Base-by-base conservation (phyloP, 2,888 invertebrate species). In the Lasioglossum vierecki region DNA sequence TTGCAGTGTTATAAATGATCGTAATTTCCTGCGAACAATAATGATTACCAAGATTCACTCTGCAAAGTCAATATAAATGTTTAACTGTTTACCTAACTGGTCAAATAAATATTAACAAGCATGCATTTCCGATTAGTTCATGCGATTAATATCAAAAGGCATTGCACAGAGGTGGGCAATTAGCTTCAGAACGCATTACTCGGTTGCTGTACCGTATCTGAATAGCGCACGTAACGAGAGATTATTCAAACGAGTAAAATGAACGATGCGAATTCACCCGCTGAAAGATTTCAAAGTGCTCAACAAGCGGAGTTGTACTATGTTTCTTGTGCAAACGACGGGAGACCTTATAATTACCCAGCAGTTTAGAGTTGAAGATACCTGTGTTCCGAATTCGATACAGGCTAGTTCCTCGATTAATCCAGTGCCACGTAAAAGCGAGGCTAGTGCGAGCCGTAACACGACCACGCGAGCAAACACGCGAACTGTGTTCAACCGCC, bases 391-490 rank as follows among this genome's bases (percentile, higher is more conserved):
- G 5, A 35, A 4, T 70, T 41, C 13, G 70, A n/a, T 70, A n/a
- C n/a, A 70, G 39, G 41, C 68, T 70, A 41, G 9, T 41, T 41
- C n/a, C 70, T 41, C 41, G 22, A 70, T 70, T 70, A 70, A 70
- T 41, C 39, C 39, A 11, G n/a, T 41, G 70, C n/a, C 70, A 41
- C 41, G 70, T 41, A 70, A 70, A 68, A 22, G 41, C 41, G 22
- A 70, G n/a, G 41, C 70, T n/a, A 18, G 22, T n/a, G 5, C 41
- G 9, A 68, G 39, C n/a, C 11, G 39, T 41, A 41, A 68, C 39
- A 68, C 39, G 41, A 68, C 68, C 68, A 22, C 39, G n/a, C 41
- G 13, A 70, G 22, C 66, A 70, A 70, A 70, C 70, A 70, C 41
- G 41, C 70, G 41, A 41, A 41, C 41, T 39, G 41, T 35, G n/a